Percentiles rank a stretch among this genome's conserved stretches.
Evolutionary conservation across 37 sponge, comb jelly and placozoan species (phyloP).

Genomic region (Dysidea cf. avara): DNA sequence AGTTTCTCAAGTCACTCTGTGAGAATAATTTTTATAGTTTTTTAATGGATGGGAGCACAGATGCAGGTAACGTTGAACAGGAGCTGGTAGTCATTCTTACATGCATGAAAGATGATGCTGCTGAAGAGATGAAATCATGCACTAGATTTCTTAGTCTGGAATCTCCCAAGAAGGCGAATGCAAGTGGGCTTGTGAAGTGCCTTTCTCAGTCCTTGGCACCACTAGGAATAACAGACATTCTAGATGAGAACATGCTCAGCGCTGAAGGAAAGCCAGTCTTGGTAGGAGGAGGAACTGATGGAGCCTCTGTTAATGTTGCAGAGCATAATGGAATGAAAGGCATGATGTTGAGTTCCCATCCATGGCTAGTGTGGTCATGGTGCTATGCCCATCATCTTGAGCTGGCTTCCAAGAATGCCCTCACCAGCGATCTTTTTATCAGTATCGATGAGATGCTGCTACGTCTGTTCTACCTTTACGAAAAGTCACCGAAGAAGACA

Average conservation of each 20-base stretch:
- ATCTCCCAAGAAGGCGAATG: constrained; percentile 1
- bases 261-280: constrained; percentile 31
- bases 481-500: constrained; percentile 54
- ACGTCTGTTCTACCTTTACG: constrained; percentile 38
- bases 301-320: constrained; percentile 53
- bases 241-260: constrained; percentile 1
- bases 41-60: too few relatives aligned
- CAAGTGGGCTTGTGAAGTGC: constrained; percentile 22
- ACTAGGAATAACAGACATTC: constrained; percentile 25
- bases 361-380: constrained; percentile 64
- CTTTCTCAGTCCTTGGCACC: constrained; percentile 10
- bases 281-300: constrained; percentile 64
- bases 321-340: constrained; percentile 50
- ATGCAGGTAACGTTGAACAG: too few relatives aligned
- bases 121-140: too few relatives aligned
- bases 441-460: constrained; percentile 62
- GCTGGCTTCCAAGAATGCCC: constrained; percentile 55
- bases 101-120: too few relatives aligned
- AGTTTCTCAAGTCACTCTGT: too few relatives aligned
- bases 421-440: constrained; percentile 19
- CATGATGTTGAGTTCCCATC: constrained; percentile 24
- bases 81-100: background rate
- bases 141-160: too few relatives aligned
- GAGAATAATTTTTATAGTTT: too few relatives aligned
- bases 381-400: constrained; percentile 55